Evolutionary conservation across 2,888 invertebrate species (phyloP).

Genomic region (Eupithecia vulgata): DNA sequence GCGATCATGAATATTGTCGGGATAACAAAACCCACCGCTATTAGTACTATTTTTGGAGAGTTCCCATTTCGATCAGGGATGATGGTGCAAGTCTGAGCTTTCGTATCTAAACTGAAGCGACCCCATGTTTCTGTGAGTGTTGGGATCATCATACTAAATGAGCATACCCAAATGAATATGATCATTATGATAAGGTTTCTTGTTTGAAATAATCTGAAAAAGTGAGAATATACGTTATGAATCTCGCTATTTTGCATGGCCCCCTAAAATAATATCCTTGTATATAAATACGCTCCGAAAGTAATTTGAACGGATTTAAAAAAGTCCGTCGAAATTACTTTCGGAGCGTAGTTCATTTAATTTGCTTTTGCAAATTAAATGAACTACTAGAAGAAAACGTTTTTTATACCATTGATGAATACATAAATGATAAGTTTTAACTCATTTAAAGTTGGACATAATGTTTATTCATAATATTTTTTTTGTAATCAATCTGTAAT

Average conservation of each 20-base stretch:
- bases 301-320: no score
- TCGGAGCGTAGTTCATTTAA: no score
- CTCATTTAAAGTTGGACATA: no score
- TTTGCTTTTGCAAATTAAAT: no score
- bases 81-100: constrained; percentile 32
- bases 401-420: no score
- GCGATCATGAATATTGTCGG: constrained; percentile 21
- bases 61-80: constrained; percentile 29
- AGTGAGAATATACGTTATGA: neutral
- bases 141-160: constrained; percentile 21
- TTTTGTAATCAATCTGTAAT: no score
- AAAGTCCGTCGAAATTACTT: no score
- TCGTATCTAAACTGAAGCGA: constrained; percentile 33
- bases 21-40: constrained; percentile 24
- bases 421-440: no score
- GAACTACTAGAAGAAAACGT: no score
- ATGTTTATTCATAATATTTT: no score
- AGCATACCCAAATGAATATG: constrained; percentile 32
- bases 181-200: constrained; percentile 38
- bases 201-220: constrained; percentile 37
- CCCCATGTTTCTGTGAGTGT: constrained; percentile 35
- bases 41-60: constrained; percentile 27
- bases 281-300: no score
- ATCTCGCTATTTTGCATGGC: neutral
- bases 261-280: no score